A percentile compares a stretch with the other conserved stretches of the same genome.
Evolutionary conservation across 1,140 invertebrate genomes (phyloP).

Genomic region (Pogonus chalceus): DNA sequence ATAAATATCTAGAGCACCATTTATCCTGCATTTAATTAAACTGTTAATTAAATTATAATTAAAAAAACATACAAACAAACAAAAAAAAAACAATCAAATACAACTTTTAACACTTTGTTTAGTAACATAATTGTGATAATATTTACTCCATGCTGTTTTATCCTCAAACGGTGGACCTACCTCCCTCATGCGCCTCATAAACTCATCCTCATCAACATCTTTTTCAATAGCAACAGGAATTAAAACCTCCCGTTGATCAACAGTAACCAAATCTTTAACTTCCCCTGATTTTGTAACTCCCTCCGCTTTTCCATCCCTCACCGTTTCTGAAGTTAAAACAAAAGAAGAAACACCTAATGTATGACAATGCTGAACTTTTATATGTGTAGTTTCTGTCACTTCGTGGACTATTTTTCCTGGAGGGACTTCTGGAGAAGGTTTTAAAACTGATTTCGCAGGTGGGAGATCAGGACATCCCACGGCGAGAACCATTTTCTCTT

Average conservation of each 20-base stretch:
- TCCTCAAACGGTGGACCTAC: slow-evolving; percentile 32
- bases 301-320: slow-evolving; percentile 33
- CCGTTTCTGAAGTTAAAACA: slow-evolving; percentile 40
- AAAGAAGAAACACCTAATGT: slow-evolving; percentile 42
- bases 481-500: slow-evolving; percentile 34
- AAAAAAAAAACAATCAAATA: slow-evolving; percentile 18
- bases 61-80: slow-evolving; percentile 7
- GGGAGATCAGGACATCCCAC: slow-evolving; percentile 32
- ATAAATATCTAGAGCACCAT: too few species aligned
- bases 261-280: slow-evolving; percentile 6
- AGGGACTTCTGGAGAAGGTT: slow-evolving; percentile 32
- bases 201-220: slow-evolving; percentile 26
- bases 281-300: slow-evolving; percentile 22
- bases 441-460: slow-evolving; percentile 26
- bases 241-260: slow-evolving; percentile 15
- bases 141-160: slow-evolving; percentile 32
- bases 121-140: slow-evolving; percentile 36
- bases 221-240: slow-evolving; percentile 11
- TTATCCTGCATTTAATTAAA: too few species aligned
- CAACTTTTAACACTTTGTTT: slow-evolving; percentile 42
- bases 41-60: too few species aligned
- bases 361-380: slow-evolving; percentile 43
- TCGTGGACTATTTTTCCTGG: slow-evolving; percentile 40
- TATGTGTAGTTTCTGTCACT: slow-evolving; percentile 45
- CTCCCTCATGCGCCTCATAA: slow-evolving; percentile 34